Evolutionary conservation across 2,888 invertebrate species (phyloP).

Genomic region (Hypena proboscidalis): DNA sequence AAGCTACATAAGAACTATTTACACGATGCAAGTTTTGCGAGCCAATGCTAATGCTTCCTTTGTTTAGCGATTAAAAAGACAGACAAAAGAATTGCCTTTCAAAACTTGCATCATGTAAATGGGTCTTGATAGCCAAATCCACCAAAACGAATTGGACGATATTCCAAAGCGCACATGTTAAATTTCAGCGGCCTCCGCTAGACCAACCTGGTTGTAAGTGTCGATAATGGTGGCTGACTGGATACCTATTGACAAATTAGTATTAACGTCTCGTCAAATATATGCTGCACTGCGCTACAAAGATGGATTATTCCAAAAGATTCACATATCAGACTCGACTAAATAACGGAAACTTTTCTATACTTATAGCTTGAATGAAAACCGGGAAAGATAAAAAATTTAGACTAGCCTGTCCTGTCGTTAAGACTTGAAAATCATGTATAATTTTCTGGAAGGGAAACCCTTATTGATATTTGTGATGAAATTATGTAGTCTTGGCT

Average conservation of each 20-base stretch:
- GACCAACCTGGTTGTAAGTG: slow-evolving; percentile 50
- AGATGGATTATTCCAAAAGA: slow-evolving; percentile 6
- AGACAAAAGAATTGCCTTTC: too few relatives aligned
- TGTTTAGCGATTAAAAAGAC: too few relatives aligned
- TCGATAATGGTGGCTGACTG: slow-evolving; percentile 56
- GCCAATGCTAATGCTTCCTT: too few relatives aligned
- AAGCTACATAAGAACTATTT: too few relatives aligned
- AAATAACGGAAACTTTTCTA: too few relatives aligned
- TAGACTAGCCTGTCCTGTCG: too few relatives aligned
- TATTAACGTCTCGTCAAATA: slow-evolving; percentile 47
- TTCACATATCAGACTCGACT: neutral
- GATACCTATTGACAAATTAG: slow-evolving; percentile 55
- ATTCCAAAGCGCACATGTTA: slow-evolving; percentile 25
- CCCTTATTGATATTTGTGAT: neutral
- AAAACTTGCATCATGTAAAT: neutral
- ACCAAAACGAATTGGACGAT: neutral
- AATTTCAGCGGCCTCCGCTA: slow-evolving; percentile 14
- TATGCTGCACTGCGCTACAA: slow-evolving; percentile 43
- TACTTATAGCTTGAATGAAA: too few relatives aligned
- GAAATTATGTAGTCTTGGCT: slow-evolving; percentile 3
- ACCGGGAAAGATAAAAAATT: too few relatives aligned
- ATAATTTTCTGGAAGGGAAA: too few relatives aligned
- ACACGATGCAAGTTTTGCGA: too few relatives aligned
- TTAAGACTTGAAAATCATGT: too few relatives aligned
- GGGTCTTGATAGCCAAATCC: too few relatives aligned